These are phyloP conservation scores for Phortica variegata DNA, from an alignment of 1,140 invertebrate genomes.

Conservation along the genomic window DNA sequence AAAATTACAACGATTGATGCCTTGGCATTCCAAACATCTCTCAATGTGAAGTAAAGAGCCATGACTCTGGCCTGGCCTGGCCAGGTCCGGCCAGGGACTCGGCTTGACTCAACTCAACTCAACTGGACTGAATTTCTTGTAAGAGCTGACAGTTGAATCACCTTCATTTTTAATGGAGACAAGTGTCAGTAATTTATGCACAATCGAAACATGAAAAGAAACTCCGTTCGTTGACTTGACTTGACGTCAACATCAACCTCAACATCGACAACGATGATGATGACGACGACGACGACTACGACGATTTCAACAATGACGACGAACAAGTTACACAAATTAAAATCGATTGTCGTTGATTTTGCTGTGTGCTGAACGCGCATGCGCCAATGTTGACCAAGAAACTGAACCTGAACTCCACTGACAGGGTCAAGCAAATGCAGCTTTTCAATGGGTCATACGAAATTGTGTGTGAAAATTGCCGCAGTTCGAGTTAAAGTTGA, in stretches of 20 bases:
- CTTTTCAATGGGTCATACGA: constrained; percentile 43
- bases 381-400: constrained; percentile 6
- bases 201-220: constrained; percentile 21
- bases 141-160: constrained; percentile 40
- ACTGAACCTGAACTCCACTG: constrained; percentile 32
- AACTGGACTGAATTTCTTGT: constrained; percentile 15
- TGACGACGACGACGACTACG: constrained; percentile 9
- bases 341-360: constrained; percentile 39
- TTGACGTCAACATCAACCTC: no score
- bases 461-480: constrained; percentile 48
- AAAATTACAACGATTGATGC: constrained; percentile 52
- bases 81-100: constrained; percentile 10
- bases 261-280: no score
- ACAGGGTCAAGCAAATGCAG: constrained; percentile 38
- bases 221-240: no score
- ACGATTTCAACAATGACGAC: constrained; percentile 49
- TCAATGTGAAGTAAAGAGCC: constrained; percentile 40
- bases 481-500: constrained; percentile 1
- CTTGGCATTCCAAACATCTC: constrained; percentile 33
- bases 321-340: constrained; percentile 55
- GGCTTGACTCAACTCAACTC: constrained; percentile 27
- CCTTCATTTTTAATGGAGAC: constrained; percentile 55
- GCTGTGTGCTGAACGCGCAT: neutral
- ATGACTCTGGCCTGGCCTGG: constrained; percentile 34
- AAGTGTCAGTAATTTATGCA: constrained; percentile 56